Evolutionary conservation across 2,797 vertebrate species (phyloP), one percentile per base, ranked within the genome.

Genomic region (Rhincodon typus): DNA sequence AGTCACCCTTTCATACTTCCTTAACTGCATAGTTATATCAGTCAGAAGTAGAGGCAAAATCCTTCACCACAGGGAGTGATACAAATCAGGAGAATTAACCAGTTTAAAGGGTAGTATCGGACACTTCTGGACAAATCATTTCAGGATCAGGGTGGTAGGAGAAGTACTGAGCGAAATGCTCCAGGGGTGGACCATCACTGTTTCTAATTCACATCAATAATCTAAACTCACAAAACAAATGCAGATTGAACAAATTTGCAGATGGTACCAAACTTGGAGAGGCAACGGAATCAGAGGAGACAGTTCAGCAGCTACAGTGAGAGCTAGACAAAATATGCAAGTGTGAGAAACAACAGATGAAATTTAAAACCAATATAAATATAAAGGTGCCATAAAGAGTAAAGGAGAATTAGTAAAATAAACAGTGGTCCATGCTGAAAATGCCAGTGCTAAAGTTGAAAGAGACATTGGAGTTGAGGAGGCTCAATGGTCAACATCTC

Each of bases 181-280:
- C n/a, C 90, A 42, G 62, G 57, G 38, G 17, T 93, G 90, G n/a
- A 69, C 66, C 66, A 69, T 42, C 69, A 93, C 90, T 93, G 62
- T 93, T 93, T 93, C 90, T 69, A 93, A 93, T 93, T 93, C 66
- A 42, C 90, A 93, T 69, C 90, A 93, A 46, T 93, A 69, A 93
- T 93, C 69, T 69, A 38, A 69, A 69, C n/a, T 69, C 90, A 12
- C n/a, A 93, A 93, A 93, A 93, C 90, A 93, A 93, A 67, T 21
- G 90, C 90, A 93, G 90, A 69, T 67, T 93, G 90, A 93, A 69
- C 62, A 93, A 69, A 93, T 93, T 67, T 93, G 62, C 66, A 69
- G 62, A 69, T 69, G n/a, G 66, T 93, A 67, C 62, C 66, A 23
- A 93, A 67, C 90, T 69, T 25, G 66, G 66, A 93, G 90, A 69